Evolutionary conservation across 2,797 vertebrate species (phyloP).

Genomic region (Falco novaeseelandiae): DNA sequence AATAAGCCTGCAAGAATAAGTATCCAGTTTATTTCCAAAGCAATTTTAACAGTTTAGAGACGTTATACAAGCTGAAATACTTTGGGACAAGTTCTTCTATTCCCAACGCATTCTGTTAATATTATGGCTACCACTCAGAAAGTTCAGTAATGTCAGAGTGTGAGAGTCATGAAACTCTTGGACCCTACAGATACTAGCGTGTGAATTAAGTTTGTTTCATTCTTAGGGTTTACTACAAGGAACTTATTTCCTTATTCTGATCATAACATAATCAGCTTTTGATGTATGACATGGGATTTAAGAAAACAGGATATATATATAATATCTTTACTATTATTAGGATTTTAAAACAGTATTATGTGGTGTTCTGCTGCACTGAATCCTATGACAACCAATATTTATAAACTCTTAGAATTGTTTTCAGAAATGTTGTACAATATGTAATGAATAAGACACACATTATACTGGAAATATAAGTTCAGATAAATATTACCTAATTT

Average conservation of each 20-base stretch:
- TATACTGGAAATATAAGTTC: not conserved
- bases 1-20: not conserved
- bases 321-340: not conserved
- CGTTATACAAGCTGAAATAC: not conserved
- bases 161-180: not conserved
- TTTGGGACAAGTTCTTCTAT: not conserved
- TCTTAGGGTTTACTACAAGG: not conserved
- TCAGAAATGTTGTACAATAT: not conserved
- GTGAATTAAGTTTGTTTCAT: not conserved
- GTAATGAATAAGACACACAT: not conserved
- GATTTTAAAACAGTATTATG: not conserved
- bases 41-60: not conserved
- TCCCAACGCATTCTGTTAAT: not conserved
- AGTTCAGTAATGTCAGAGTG: not conserved
- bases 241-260: not conserved
- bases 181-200: not conserved
- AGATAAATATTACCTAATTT: not conserved
- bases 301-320: not conserved
- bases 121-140: not conserved
- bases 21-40: not conserved
- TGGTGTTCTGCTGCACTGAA: not conserved
- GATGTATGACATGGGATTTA: not conserved
- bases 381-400: not conserved
- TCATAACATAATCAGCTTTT: not conserved
- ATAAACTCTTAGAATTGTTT: not conserved